A percentile compares a stretch with the other conserved stretches of the same genome.
phyloP scores from a whole-genome alignment of 2,113 vertebrate species.

The Neoarius graeffei region DNA sequence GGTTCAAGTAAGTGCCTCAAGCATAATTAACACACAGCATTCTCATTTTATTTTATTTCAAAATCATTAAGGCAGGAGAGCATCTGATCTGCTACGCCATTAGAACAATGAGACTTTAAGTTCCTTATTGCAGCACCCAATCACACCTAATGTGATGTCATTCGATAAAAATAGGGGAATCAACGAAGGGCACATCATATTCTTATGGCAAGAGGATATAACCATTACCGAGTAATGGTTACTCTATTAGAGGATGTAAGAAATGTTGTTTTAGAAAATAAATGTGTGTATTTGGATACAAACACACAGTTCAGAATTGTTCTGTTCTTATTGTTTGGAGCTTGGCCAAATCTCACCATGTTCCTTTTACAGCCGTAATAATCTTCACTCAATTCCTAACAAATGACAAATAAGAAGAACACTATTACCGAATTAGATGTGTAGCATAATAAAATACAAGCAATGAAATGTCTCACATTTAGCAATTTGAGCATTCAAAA shows the following conservation, averaged over 20 bases:
- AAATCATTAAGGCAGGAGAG: conserved; percentile 54
- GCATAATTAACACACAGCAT: conserved; percentile 46
- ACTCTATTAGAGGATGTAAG: background rate
- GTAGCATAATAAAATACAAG: background rate
- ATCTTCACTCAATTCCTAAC: background rate
- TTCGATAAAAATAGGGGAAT: conserved; percentile 6
- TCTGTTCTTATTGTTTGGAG: conserved; percentile 14
- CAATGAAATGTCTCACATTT: background rate
- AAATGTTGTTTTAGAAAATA: conserved; percentile 17
- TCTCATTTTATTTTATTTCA: conserved; percentile 49
- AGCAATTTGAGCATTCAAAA: background rate
- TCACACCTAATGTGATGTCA: conserved; percentile 47
- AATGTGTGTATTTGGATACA: background rate
- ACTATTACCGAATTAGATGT: background rate
- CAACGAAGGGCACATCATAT: conserved; percentile 21
- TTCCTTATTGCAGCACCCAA: conserved; percentile 36
- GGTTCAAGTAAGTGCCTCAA: conserved; percentile 42
- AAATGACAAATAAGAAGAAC: background rate
- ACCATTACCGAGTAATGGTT: conserved; percentile 10
- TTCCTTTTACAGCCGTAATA: background rate
- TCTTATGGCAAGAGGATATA: conserved; percentile 23
- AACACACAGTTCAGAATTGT: background rate
- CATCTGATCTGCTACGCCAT: conserved; percentile 47
- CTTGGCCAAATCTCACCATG: conserved; percentile 1
- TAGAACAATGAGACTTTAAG: conserved; percentile 44